Percentiles rank a stretch among this genome's conserved stretches.
phyloP scores from a whole-genome alignment of 2,797 vertebrate species.

The Myotis pilosus region DNA sequence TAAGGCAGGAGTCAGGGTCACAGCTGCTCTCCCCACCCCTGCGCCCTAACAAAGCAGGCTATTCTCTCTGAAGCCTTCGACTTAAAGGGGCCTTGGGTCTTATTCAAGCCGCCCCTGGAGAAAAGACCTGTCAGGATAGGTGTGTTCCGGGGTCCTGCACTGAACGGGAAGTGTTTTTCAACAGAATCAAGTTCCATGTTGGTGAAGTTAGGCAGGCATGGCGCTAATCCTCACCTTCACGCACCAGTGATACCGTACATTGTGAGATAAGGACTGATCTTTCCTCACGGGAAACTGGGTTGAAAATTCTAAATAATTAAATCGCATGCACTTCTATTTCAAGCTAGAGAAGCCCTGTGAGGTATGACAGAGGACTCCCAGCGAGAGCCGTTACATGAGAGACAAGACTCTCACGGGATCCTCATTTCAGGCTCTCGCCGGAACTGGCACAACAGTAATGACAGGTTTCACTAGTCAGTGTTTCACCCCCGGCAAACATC shows the following conservation, averaged over 20 bases:
- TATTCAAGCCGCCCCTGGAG: background rate
- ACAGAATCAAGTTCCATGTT: background rate
- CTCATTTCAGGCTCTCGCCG: too few relatives aligned
- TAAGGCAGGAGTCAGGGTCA: background rate
- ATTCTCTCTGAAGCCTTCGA: background rate
- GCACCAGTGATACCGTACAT: background rate
- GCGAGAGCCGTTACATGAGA: background rate
- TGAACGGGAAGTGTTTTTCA: background rate
- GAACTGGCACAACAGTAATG: background rate
- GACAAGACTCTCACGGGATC: too few relatives aligned
- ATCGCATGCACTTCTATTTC: background rate
- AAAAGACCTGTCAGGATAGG: background rate
- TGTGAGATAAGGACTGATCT: background rate
- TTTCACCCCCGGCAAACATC: background rate
- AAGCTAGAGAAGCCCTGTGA: background rate
- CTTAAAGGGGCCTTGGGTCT: background rate
- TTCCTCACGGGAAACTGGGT: background rate
- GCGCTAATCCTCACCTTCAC: background rate
- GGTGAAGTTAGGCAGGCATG: background rate
- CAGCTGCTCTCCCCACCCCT: background rate
- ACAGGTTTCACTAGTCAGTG: background rate
- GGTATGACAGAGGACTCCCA: background rate
- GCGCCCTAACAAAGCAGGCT: background rate
- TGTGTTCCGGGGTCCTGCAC: background rate
- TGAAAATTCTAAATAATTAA: background rate